Evolutionary conservation across 2,888 invertebrate genomes (phyloP).

Genomic region (Drosophila fulvimacula): DNA sequence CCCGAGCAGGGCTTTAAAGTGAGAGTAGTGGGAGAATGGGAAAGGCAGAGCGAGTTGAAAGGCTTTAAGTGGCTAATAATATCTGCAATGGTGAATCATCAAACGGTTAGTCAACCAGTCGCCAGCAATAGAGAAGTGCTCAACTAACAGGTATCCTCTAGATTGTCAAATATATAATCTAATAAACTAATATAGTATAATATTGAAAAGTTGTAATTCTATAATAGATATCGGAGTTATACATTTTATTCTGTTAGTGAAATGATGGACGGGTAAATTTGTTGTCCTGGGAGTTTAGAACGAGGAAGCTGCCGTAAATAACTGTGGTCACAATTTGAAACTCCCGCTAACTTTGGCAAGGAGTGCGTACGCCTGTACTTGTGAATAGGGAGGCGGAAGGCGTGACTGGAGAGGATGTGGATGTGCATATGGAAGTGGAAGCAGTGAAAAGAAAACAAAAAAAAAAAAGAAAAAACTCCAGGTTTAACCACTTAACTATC

Average conservation of each 20-base stretch:
- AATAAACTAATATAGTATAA: too few relatives aligned
- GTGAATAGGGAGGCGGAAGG: background rate
- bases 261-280: background rate
- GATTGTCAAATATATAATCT: too few relatives aligned
- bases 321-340: background rate
- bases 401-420: background rate
- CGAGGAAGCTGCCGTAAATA: background rate
- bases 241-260: background rate
- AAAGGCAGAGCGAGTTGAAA: background rate
- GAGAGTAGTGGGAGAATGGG: background rate
- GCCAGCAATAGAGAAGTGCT: too few relatives aligned
- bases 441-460: background rate
- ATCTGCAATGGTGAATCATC: conserved; percentile 4
- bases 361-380: background rate
- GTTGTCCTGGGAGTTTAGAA: background rate
- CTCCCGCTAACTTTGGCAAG: background rate
- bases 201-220: too few relatives aligned
- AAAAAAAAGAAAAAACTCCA: conserved; percentile 3
- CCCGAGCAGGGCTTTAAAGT: conserved; percentile 40
- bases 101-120: conserved; percentile 11
- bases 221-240: background rate
- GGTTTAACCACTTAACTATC: conserved; percentile 45
- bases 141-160: too few relatives aligned
- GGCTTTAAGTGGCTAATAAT: conserved; percentile 16
- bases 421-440: background rate